phyloP scores from a whole-genome alignment of 2,113 vertebrate species.

The Aphelocoma coerulescens region DNA sequence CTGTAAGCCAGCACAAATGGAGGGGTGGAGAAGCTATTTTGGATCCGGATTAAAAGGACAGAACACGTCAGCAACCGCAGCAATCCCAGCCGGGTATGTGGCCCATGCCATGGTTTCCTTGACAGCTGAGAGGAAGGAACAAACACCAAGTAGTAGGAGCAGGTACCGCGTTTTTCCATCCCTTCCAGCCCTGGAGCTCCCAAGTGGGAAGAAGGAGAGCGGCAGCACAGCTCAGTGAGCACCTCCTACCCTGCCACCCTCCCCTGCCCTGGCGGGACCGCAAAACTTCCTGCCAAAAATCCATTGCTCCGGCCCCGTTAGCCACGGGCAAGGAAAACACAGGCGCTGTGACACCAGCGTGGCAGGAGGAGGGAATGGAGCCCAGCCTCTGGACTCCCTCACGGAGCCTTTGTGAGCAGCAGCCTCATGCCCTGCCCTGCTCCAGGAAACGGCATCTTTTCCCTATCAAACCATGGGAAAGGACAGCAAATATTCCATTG shows the following conservation, averaged over 20 bases:
- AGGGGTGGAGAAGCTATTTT: not conserved
- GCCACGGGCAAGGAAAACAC: conserved; percentile 67
- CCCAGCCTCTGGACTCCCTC: not conserved
- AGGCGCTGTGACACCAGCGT: not conserved
- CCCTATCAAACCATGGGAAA: not conserved
- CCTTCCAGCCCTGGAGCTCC: not conserved
- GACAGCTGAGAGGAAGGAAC: not conserved
- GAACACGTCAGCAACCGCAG: not conserved
- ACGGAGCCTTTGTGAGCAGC: not conserved
- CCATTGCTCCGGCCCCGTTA: conserved; percentile 80
- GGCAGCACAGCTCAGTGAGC: not conserved
- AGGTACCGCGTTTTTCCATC: not conserved
- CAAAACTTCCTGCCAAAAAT: conserved; percentile 79
- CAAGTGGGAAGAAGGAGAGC: rapidly evolving
- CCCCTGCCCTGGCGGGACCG: conserved; percentile 79
- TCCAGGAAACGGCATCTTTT: not conserved
- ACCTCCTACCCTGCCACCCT: conserved; percentile 72
- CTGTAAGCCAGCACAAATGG: not conserved
- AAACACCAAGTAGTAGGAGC: not conserved
- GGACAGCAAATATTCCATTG: not conserved
- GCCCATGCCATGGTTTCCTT: not conserved
- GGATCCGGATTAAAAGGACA: not conserved
- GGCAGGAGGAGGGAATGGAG: not conserved
- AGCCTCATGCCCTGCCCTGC: not conserved
- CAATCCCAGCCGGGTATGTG: not conserved